Percentiles rank a stretch among this genome's conserved stretches.
Evolutionary conservation across 2,888 invertebrate species (phyloP).

Genomic region (Aproaerema taeniolella): DNA sequence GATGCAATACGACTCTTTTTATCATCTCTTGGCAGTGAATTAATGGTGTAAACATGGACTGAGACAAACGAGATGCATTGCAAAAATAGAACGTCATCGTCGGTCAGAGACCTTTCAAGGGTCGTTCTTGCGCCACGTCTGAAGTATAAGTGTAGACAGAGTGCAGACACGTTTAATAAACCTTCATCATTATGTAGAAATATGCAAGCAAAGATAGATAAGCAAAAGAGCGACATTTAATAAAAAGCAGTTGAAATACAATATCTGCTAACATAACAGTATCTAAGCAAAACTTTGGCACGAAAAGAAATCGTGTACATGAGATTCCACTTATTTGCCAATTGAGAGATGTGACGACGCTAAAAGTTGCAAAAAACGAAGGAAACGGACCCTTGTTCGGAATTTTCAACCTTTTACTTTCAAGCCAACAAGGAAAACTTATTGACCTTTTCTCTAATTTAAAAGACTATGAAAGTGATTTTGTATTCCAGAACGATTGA

Average conservation of each 20-base stretch:
- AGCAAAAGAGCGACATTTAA: no score
- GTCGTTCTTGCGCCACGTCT: conserved; percentile 28
- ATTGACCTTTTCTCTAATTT: conserved; percentile 33
- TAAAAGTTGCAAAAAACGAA: conserved; percentile 7
- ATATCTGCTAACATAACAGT: no score
- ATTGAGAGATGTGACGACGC: conserved; percentile 11
- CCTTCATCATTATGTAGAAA: conserved; percentile 3
- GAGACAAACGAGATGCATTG: conserved; percentile 22
- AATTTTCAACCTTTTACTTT: conserved; percentile 13
- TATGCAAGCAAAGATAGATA: no score
- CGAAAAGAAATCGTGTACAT: conserved; percentile 1
- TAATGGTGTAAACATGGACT: no score
- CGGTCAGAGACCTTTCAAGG: conserved; percentile 34
- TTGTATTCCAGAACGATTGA: conserved; percentile 32
- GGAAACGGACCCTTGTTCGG: background rate
- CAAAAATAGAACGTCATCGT: conserved; percentile 30
- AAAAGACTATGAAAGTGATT: conserved; percentile 34
- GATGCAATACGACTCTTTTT: no score
- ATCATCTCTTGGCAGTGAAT: no score
- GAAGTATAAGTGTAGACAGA: conserved; percentile 17
- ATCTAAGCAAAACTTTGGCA: no score
- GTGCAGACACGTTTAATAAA: no score
- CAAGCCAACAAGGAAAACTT: no score
- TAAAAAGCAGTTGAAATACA: no score
- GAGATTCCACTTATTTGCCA: conserved; percentile 11